phyloP scores from a whole-genome alignment of 1,140 invertebrate genomes.

The Brachionus paranguensis region DNA sequence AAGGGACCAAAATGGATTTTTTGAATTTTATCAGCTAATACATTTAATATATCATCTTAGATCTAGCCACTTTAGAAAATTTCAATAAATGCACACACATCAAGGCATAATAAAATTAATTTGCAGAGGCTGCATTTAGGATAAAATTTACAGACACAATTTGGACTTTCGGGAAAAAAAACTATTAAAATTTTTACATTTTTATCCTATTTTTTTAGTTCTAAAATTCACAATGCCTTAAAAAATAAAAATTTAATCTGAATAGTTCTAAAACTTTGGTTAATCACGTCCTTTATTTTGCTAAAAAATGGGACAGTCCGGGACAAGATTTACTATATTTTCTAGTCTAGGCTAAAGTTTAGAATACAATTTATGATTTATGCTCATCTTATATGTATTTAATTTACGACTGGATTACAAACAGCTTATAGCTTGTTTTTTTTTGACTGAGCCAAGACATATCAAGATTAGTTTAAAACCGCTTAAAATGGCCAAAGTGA shows the following conservation, averaged over 20 bases:
- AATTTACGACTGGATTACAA: constrained; percentile 11
- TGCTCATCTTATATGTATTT: not conserved
- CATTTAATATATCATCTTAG: too few relatives aligned
- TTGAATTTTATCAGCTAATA: too few relatives aligned
- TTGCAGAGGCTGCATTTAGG: too few relatives aligned
- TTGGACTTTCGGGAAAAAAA: too few relatives aligned
- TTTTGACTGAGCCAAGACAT: not conserved
- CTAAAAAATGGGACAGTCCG: not conserved
- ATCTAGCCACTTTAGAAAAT: too few relatives aligned
- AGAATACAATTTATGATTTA: not conserved
- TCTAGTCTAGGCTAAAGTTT: not conserved
- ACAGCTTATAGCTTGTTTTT: not conserved
- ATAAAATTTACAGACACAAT: too few relatives aligned
- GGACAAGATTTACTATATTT: not conserved
- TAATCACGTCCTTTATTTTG: not conserved
- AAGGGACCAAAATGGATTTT: too few relatives aligned
- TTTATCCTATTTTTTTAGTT: too few relatives aligned
- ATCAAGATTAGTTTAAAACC: constrained; percentile 28
- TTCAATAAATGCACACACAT: too few relatives aligned
- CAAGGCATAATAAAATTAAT: too few relatives aligned
- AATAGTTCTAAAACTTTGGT: not conserved
- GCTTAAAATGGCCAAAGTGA: not conserved
- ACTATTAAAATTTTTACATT: too few relatives aligned
- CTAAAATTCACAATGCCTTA: too few relatives aligned
- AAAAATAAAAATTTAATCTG: not conserved